phyloP scores from a whole-genome alignment of 53 echinoderm and acorn worm genomes.

The Holothuria leucospilota region DNA sequence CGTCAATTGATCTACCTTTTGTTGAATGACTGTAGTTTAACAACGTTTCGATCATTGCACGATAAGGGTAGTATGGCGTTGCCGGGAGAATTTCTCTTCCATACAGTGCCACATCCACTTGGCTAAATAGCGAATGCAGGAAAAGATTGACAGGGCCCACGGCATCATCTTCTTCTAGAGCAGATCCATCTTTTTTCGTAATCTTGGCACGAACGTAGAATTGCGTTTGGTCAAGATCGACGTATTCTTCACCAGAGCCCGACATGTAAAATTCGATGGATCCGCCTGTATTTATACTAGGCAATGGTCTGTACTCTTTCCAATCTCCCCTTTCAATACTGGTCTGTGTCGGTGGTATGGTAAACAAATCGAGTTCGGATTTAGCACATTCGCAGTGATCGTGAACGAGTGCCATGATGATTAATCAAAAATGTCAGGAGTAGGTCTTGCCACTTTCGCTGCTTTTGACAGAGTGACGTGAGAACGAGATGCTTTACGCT shows the following conservation, averaged over 20 bases:
- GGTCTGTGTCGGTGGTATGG: no score
- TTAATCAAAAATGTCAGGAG: no score
- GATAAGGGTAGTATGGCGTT: no score
- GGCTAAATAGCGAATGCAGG: slow-evolving; percentile 68
- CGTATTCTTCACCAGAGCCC: neutral
- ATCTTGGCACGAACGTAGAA: slow-evolving; percentile 52
- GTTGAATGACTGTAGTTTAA: slow-evolving; percentile 67
- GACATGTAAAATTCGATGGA: neutral
- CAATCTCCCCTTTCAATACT: no score
- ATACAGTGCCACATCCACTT: slow-evolving; percentile 72
- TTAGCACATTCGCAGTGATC: no score
- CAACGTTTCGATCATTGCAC: no score
- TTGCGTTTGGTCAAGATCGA: slow-evolving; percentile 25
- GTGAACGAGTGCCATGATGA: no score
- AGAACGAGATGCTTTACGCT: no score
- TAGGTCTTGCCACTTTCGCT: neutral
- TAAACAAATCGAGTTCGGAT: no score
- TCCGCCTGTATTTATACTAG: no score
- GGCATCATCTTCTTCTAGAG: neutral
- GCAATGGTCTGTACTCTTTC: no score
- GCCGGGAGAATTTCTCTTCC: slow-evolving; percentile 50
- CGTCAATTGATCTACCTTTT: slow-evolving; percentile 45
- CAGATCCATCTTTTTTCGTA: slow-evolving; percentile 34
- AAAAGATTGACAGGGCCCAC: slow-evolving; percentile 23
- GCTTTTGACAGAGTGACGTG: no score